Evolutionary conservation across 2,888 invertebrate genomes (phyloP), one percentile per base, ranked within the genome.

Genomic region (Cephonodes hylas): DNA sequence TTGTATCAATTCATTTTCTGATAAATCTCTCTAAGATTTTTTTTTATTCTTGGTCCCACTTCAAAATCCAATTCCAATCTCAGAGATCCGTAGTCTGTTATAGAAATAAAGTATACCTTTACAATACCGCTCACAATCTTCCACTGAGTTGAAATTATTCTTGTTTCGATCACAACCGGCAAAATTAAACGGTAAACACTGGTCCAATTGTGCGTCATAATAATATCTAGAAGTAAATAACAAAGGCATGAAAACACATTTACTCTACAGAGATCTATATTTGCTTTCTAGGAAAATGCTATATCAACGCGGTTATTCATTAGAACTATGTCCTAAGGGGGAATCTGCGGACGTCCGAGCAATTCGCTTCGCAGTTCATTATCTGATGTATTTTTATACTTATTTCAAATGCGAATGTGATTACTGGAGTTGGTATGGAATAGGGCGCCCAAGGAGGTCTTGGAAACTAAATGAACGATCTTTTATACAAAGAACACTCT

Each of bases 151-250:
- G 59, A 89, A 89, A 61, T 79, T 84, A 58, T 89, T 89, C 63
- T 77, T 72, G 64, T 87, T 88, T 0, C 81, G 82, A 20, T 70
- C 60, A 62, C 88, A 86, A 7, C 89, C 89, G 13, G 76, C 67
- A 62, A 75, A 88, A 0, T 38, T 42, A 63, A 87, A 89, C 7
- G 64, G 60, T 20, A 67, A n/a, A 62, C 89, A 89, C 25, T 75
- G 61, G 38, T 85, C 81, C 42, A 81, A 23, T 46, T 80, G 79
- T 0, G 75, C 56, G 31, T 85, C 73, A 58, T 88, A 89, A 68
- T 81, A 86, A 73, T 74, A 85, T 64, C 89, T 89, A 74, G 0
- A 71, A 83, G 58, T 58, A n/a, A n/a, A n/a, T n/a, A n/a, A n/a
- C n/a, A n/a, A n/a, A n/a, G n/a, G n/a, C n/a, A n/a, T n/a, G n/a